phyloP scores from a whole-genome alignment of 2,888 invertebrate genomes.

The Orthosia gracilis region DNA sequence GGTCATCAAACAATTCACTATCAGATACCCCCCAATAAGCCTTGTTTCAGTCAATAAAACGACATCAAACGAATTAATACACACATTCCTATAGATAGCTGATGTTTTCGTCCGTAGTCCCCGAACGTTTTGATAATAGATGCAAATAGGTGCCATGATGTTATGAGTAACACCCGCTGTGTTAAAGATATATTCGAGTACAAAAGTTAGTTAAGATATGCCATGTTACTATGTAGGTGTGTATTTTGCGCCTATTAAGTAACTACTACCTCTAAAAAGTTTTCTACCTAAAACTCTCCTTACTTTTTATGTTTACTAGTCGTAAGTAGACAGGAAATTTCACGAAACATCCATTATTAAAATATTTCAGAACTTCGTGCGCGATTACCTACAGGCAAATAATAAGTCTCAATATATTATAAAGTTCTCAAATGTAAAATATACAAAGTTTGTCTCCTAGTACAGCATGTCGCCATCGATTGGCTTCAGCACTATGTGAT shows the following conservation, averaged over 20 bases:
- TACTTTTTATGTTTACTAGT: constrained; percentile 12
- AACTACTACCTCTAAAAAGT: constrained; percentile 13
- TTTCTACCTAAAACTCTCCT: constrained; percentile 9
- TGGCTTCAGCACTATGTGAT: constrained; percentile 60
- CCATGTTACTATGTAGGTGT: neutral
- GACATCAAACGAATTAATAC: too few species aligned
- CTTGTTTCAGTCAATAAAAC: too few species aligned
- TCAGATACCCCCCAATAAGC: too few species aligned
- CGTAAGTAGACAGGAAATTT: constrained; percentile 21
- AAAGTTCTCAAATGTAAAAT: constrained; percentile 50
- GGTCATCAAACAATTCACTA: too few species aligned
- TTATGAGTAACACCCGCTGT: too few species aligned
- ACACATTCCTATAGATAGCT: too few species aligned
- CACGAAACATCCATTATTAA: constrained; percentile 29
- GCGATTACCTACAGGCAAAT: constrained; percentile 39
- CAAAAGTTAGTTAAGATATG: neutral
- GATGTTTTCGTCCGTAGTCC: too few species aligned
- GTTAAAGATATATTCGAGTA: too few species aligned
- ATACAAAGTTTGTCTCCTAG: constrained; percentile 44
- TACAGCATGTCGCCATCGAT: constrained; percentile 57
- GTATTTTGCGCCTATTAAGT: constrained; percentile 1
- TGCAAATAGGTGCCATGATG: too few species aligned
- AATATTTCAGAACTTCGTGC: constrained; percentile 37
- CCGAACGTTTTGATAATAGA: too few species aligned
- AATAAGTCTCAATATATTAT: constrained; percentile 36